Evolutionary conservation across 2,797 vertebrate species (phyloP), one percentile per base, ranked within the genome.

Genomic region (Parotocinclus haroldoi): DNA sequence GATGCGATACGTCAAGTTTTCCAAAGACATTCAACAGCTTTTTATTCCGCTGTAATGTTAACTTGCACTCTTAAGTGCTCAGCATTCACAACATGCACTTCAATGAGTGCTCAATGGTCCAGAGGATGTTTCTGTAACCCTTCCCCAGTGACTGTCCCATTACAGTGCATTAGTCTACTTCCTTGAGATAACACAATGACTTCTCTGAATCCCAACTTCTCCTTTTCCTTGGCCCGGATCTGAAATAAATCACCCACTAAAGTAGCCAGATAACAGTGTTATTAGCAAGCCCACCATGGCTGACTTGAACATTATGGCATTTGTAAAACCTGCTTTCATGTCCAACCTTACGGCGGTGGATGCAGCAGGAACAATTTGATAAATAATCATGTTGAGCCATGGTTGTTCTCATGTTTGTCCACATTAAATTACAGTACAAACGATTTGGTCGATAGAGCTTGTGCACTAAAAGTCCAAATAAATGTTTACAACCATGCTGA

Each of bases 151-250:
- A 60, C 48, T 51, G 52, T 64, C 49, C 50, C 61, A 59, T 71
- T 57, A 54, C 39, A n/a, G 46, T 56, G 18, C 50, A 55, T 67
- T 63, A 46, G n/a, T 18, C 18, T 37, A 61, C 44, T 73, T 78
- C 68, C 66, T 58, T 67, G 63, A 67, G 59, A 75, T 70, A 69
- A 77, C 37, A 18, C 37, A 39, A 49, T 73, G 65, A 73, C 72
- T 54, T 16, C 56, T 55, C 19, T 49, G 50, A 55, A 58, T 48
- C 57, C 62, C 58, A 44, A 19, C 17, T 42, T 7, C 7, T 53
- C 19, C 55, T 58, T 50, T 66, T 19, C 16, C 46, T 19, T 16
- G 63, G 56, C 17, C 68, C 78, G 79, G 73, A 78, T 78, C 67
- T 57, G 44, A 60, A 13, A 65, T 44, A 16, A 51, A 50, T 14